Evolutionary conservation across 2,888 invertebrate genomes (phyloP).

Genomic region (Gymnoscelis rufifasciata): DNA sequence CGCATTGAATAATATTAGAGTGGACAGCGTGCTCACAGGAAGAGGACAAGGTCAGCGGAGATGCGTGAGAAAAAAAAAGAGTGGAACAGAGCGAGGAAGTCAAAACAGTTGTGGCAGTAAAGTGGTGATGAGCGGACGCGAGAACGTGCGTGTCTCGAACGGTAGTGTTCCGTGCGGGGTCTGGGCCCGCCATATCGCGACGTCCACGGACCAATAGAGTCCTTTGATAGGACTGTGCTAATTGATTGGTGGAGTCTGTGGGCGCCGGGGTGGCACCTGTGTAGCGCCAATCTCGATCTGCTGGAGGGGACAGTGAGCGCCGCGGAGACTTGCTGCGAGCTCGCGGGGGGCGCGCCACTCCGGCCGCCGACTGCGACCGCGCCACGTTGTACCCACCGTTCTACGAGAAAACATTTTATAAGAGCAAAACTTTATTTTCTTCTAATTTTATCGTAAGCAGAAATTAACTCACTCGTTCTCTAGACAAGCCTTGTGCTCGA

Average conservation of each 20-base stretch:
- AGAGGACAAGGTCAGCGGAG: constrained; percentile 63
- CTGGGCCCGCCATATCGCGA: constrained; percentile 46
- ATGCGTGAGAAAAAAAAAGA: constrained; percentile 65
- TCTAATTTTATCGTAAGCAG: background rate
- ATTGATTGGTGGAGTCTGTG: constrained; percentile 42
- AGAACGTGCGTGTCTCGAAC: constrained; percentile 64
- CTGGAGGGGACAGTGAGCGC: constrained; percentile 90
- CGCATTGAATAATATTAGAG: constrained; percentile 38
- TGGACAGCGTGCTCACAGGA: constrained; percentile 65
- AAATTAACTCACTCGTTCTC: constrained; percentile 68
- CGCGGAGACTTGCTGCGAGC: constrained; percentile 90
- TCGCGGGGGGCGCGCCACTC: constrained; percentile 71
- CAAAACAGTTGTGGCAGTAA: constrained; percentile 70
- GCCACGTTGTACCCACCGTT: constrained; percentile 77
- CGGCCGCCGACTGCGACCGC: constrained; percentile 93
- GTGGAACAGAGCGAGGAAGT: constrained; percentile 66
- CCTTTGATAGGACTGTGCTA: constrained; percentile 14
- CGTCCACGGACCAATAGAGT: constrained; percentile 43
- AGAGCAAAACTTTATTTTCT: background rate
- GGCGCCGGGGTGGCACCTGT: constrained; percentile 69
- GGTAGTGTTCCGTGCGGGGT: constrained; percentile 77
- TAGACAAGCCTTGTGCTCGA: constrained; percentile 82
- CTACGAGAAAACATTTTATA: constrained; percentile 35
- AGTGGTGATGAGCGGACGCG: constrained; percentile 72
- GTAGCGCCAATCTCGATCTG: constrained; percentile 81